Conservation (phyloP, 2,888 invertebrate genomes). For the Agonopterix alstromeriana region DNA sequence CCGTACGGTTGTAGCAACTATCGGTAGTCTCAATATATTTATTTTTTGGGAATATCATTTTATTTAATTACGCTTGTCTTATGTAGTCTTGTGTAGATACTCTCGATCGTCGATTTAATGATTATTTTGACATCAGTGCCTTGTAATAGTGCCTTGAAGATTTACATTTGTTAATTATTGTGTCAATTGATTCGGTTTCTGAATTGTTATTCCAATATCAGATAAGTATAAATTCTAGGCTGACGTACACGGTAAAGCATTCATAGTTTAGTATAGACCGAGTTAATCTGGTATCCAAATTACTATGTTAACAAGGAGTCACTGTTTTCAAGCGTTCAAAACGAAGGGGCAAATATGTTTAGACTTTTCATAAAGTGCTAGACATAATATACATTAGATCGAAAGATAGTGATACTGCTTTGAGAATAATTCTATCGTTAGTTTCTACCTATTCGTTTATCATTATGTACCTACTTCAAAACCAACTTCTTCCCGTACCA, state of each 20-base stretch:
- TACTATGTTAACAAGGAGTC: too few species aligned
- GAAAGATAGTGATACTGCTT: too few species aligned
- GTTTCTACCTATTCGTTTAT: too few species aligned
- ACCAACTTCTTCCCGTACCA: too few species aligned
- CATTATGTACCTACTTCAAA: too few species aligned
- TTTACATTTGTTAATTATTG: too few species aligned
- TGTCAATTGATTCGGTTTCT: neutral
- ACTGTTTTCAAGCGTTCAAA: too few species aligned
- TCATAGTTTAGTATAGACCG: neutral
- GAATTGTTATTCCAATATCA: neutral
- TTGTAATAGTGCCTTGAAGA: slow-evolving; percentile 37
- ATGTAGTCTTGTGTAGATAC: slow-evolving; percentile 43
- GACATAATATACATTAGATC: too few species aligned
- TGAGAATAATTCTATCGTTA: too few species aligned
- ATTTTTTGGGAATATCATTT: slow-evolving; percentile 30
- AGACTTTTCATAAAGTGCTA: too few species aligned
- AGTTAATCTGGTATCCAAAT: too few species aligned
- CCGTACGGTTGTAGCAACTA: slow-evolving; percentile 30
- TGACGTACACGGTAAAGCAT: neutral
- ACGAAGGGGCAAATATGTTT: too few species aligned
- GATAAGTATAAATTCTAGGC: neutral
- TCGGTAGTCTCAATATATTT: slow-evolving; percentile 53
- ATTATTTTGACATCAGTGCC: slow-evolving; percentile 26
- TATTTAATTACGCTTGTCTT: slow-evolving; percentile 57
- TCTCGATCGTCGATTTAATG: neutral